These are phyloP conservation scores for Epizoanthus illoricatus DNA, from an alignment of 92 coral and sea anemone species.

Conservation along the genomic window DNA sequence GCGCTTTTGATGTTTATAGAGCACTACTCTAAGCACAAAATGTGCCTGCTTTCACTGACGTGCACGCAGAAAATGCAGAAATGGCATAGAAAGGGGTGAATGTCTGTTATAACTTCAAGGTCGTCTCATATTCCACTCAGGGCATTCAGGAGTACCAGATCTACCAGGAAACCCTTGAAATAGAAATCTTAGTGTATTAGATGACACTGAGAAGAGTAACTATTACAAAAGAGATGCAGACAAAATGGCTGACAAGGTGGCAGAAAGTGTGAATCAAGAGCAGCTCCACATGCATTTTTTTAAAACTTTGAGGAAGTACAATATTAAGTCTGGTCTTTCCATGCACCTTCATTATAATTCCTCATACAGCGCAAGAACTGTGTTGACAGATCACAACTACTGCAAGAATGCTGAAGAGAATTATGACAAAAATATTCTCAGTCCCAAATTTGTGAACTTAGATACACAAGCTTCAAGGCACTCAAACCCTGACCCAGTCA, in stretches of 20 bases:
- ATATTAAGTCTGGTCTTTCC: slow-evolving; percentile 42
- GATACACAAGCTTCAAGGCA: too few species aligned
- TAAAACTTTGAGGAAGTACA: slow-evolving; percentile 33
- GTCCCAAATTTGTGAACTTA: too few species aligned
- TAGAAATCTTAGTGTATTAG: background rate
- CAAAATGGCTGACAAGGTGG: slow-evolving; percentile 21
- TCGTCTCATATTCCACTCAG: slow-evolving; percentile 39
- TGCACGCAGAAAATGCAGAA: slow-evolving; percentile 47
- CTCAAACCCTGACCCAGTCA: too few species aligned
- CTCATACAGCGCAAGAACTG: slow-evolving; percentile 31
- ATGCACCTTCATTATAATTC: slow-evolving; percentile 42
- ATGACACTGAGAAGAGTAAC: slow-evolving; percentile 25
- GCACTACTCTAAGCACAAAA: slow-evolving; percentile 35
- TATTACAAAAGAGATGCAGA: slow-evolving; percentile 36
- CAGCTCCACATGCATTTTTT: background rate
- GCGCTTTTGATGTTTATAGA: slow-evolving; percentile 34
- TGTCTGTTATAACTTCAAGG: slow-evolving; percentile 8
- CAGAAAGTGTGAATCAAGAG: background rate
- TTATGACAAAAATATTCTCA: slow-evolving; percentile 23
- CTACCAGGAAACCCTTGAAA: slow-evolving; percentile 41
- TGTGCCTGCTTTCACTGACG: slow-evolving; percentile 35
- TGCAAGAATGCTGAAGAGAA: slow-evolving; percentile 28
- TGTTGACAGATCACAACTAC: slow-evolving; percentile 38
- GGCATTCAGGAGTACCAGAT: slow-evolving; percentile 39
- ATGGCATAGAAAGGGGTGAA: slow-evolving; percentile 41